Evolutionary conservation across 2,113 vertebrate genomes (phyloP).

Genomic region (Neodontobutis hainanensis): DNA sequence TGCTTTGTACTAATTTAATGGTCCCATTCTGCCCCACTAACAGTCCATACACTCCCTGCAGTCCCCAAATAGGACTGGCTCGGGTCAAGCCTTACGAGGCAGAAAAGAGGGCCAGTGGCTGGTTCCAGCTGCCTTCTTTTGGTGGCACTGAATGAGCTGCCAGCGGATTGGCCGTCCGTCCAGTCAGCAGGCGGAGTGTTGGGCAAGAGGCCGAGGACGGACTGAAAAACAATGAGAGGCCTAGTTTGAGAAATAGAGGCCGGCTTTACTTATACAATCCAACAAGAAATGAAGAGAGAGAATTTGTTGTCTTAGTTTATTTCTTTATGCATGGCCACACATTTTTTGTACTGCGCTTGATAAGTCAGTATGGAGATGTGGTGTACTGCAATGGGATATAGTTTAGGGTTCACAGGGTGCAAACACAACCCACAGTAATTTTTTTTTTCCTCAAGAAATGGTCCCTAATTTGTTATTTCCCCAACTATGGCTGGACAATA

Average conservation of each 20-base stretch:
- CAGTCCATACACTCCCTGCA: conserved; percentile 19
- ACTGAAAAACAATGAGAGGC: conserved; percentile 38
- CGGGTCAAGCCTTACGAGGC: conserved; percentile 56
- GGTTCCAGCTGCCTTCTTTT: conserved; percentile 50
- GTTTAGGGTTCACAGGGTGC: conserved; percentile 58
- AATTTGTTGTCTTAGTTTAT: conserved; percentile 60
- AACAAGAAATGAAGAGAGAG: background rate
- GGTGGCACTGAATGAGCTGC: conserved; percentile 49
- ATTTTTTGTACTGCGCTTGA: conserved; percentile 74
- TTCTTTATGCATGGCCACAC: conserved; percentile 79
- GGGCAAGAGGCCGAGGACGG: conserved; percentile 59
- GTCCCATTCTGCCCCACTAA: conserved; percentile 38
- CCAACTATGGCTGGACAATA: no score
- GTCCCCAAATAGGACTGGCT: conserved; percentile 33
- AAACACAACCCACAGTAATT: conserved; percentile 43
- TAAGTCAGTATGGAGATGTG: conserved; percentile 72
- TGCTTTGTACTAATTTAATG: background rate
- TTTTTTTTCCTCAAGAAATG: conserved; percentile 11
- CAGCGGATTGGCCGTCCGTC: conserved; percentile 46
- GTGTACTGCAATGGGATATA: conserved; percentile 50
- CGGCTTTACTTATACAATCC: no score
- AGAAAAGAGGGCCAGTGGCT: conserved; percentile 36
- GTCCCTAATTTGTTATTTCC: no score
- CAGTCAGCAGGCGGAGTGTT: conserved; percentile 39
- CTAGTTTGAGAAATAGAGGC: conserved; percentile 40